Evolutionary conservation across 2,797 vertebrate genomes (phyloP), one percentile per base, ranked within the genome.

Genomic region (Urocyon cinereoargenteus): DNA sequence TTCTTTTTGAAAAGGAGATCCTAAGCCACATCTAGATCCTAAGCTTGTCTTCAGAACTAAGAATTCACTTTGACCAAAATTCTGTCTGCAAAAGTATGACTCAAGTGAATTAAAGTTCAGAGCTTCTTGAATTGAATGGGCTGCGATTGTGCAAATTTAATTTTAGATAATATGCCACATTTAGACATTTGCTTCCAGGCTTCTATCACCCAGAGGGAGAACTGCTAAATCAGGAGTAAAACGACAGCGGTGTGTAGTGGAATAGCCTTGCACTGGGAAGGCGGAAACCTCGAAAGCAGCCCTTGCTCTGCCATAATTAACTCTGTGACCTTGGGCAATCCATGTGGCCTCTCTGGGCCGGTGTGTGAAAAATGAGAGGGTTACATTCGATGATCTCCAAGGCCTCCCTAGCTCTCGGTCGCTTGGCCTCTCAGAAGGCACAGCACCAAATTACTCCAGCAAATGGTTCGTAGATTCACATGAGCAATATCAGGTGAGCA

Each of bases 81-180:
- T 90, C 86, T 83, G 31, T 79, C 94, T 93, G 70, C 24, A 34
- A 93, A 96, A 78, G 51, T 94, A 83, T 86, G 79, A 90, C 86
- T 96, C 94, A 40, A 70, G 28, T 79, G 82, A 94, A 94, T 94
- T 90, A 22, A 97, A 96, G 93, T 96, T 95, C 94, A 97, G 90
- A 88, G 68, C 31, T 91, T 91, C 79, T 68, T 79, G 77, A 94
- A 91, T 84, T 68, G 93, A 97, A 95, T 62, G 82, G 89, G 75
- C 49, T 92, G 87, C 83, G 92, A 95, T 87, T 94, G 89, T 95
- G 89, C 81, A 97, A 97, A 97, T 96, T 95, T 97, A 97, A 97
- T 97, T 96, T 96, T 87, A 94, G 97, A 94, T 96, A 96, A 92
- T 91, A 64, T 87, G 70, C 84, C 59, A 36, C 86, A 94, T 82